A percentile compares a stretch with the other conserved stretches of the same genome.
phyloP scores from a whole-genome alignment of 2,113 vertebrate genomes.

The Agapornis roseicollis region DNA sequence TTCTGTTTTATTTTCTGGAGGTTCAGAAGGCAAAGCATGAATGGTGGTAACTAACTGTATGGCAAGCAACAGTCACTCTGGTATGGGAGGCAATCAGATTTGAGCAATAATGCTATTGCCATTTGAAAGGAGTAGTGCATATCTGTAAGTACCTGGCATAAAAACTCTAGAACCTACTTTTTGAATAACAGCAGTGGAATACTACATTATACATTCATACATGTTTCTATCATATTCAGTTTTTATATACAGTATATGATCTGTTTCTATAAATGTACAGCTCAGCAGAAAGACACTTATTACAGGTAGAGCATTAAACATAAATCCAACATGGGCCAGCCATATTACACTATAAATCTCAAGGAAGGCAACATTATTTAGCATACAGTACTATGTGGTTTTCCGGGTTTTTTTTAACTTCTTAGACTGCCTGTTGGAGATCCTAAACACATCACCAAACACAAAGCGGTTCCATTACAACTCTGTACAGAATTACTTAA shows the following conservation, averaged over 20 bases:
- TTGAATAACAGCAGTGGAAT: constrained; percentile 57
- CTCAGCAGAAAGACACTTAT: constrained; percentile 55
- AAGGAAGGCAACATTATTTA: constrained; percentile 52
- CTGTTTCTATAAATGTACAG: constrained; percentile 77
- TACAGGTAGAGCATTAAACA: constrained; percentile 67
- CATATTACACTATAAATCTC: constrained; percentile 72
- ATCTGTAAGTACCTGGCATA: constrained; percentile 74
- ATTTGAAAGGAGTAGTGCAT: constrained; percentile 40
- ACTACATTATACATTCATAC: constrained; percentile 72
- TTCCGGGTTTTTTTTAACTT: constrained; percentile 6
- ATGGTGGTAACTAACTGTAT: constrained; percentile 22
- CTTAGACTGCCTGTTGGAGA: constrained; percentile 25
- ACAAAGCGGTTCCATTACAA: neutral
- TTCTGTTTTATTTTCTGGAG: constrained; percentile 64
- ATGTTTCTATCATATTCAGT: constrained; percentile 42
- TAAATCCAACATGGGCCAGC: constrained; percentile 81
- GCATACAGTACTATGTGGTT: constrained; percentile 20
- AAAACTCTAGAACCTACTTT: constrained; percentile 54
- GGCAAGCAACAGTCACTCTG: constrained; percentile 11
- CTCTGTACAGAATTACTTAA: constrained; percentile 46
- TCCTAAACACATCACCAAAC: neutral
- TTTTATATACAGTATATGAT: constrained; percentile 77
- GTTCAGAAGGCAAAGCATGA: constrained; percentile 22
- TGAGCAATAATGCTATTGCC: constrained; percentile 33
- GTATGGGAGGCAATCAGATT: neutral